Evolutionary conservation across 2,113 vertebrate species (phyloP).

Genomic region (Leptobrachium leishanense): DNA sequence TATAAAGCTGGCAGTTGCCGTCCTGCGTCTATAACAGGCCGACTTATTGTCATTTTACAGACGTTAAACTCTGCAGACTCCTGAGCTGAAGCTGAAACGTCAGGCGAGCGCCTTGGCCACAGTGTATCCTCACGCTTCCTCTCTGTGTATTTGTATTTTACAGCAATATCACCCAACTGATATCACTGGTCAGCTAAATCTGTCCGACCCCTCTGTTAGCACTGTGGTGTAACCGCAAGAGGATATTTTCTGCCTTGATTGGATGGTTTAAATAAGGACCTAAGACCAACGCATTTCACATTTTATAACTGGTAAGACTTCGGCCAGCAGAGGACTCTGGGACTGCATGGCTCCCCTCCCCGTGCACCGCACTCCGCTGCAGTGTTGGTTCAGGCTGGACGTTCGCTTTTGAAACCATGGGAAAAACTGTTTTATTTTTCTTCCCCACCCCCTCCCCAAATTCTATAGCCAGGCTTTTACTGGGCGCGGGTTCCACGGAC

Average conservation of each 20-base stretch:
- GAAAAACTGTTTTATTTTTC: background rate
- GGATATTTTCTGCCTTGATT: conserved; percentile 30
- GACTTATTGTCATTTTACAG: conserved; percentile 48
- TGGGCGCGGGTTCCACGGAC: background rate
- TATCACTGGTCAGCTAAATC: conserved; percentile 97
- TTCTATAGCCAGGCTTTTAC: too few species aligned
- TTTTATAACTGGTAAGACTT: conserved; percentile 34
- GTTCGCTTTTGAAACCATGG: background rate
- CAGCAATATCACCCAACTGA: conserved; percentile 98
- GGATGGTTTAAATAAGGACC: conserved; percentile 41
- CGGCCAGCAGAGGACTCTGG: conserved; percentile 21
- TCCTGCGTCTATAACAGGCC: conserved; percentile 34
- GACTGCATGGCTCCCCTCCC: conserved; percentile 23
- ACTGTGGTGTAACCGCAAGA: conserved; percentile 86
- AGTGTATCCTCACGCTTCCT: conserved; percentile 63
- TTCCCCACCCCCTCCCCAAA: background rate
- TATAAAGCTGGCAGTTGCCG: background rate
- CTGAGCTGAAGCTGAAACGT: conserved; percentile 29
- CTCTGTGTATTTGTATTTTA: conserved; percentile 82
- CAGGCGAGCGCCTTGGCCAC: conserved; percentile 45
- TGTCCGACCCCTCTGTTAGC: conserved; percentile 99
- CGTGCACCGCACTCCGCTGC: conserved; percentile 3
- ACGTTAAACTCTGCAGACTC: conserved; percentile 40
- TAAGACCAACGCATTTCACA: conserved; percentile 32
- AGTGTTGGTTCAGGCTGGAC: conserved; percentile 4